Evolutionary conservation across 1,140 invertebrate genomes (phyloP), one percentile per base, ranked within the genome.

Genomic region (Venustaconcha ellipsiformis): DNA sequence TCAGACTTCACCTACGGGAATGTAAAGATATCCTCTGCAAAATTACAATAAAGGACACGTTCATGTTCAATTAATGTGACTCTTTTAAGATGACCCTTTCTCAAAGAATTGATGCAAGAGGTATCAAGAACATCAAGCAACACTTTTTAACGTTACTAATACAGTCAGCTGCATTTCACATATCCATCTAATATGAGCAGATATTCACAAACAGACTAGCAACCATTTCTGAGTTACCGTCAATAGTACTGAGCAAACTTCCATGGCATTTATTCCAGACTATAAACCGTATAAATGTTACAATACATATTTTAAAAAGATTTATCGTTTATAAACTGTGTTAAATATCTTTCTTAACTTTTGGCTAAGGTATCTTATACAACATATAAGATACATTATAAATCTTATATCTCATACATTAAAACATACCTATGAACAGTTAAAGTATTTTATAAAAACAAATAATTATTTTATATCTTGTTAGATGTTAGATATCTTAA

Each of bases 21-120:
- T 57, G 67, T 73, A 6, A n/a, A 37, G 11, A 56, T 64, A 37
- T 59, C 11, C 14, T 67, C 64, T 48, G 37, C 6, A 18, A 18
- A 60, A 67, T 66, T 57, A 73, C 71, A 66, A 56, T 59, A 14
- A 30, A 56, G 71, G 6, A 73, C 72, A 8, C n/a, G 17, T 48
- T 30, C 48, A 37, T 73, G 58, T 67, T 73, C 72, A 59, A 73
- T 66, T 14, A 60, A 67, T 48, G 66, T 58, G 58, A 67, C 56
- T 13, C 64, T 23, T 67, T 73, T 56, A 1, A 59, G 13, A 65
- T 26, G 2, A 73, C n/a, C 64, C 60, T 73, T 30, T 73, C 66
- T n/a, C 59, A 73, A 18, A 57, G 11, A 57, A 59, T 73, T 8
- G 67, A 59, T 14, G 72, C 56, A 23, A 73, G n/a, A 2, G 66